A percentile compares a stretch with the other conserved stretches of the same genome.
Evolutionary conservation across 2,888 invertebrate genomes (phyloP).

Genomic region (Hypena proboscidalis): DNA sequence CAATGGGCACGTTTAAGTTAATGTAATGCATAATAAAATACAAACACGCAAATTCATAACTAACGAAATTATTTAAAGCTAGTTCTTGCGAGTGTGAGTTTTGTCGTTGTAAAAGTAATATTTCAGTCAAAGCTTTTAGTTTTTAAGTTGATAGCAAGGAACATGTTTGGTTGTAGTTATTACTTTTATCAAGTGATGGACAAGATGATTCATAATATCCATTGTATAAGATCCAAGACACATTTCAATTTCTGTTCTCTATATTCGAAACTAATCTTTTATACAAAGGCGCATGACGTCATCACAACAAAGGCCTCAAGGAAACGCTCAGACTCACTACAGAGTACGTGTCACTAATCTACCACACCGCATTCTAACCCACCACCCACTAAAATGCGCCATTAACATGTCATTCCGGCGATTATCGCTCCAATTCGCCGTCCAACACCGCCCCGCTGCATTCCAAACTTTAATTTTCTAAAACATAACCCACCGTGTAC

Average conservation of each 20-base stretch:
- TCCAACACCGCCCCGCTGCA: slow-evolving; percentile 26
- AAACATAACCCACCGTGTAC: slow-evolving; percentile 18
- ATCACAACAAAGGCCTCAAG: slow-evolving; percentile 28
- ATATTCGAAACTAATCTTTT: slow-evolving; percentile 20
- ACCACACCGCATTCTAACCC: slow-evolving; percentile 15
- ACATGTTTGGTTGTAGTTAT: no score
- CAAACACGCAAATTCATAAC: no score
- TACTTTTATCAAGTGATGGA: no score
- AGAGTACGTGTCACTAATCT: slow-evolving; percentile 32
- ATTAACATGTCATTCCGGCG: slow-evolving; percentile 27
- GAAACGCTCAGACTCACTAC: slow-evolving; percentile 19
- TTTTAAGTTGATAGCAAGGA: no score
- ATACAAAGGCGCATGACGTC: slow-evolving; percentile 12
- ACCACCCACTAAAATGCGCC: slow-evolving; percentile 3
- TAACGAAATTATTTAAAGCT: no score
- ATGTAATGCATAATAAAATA: no score
- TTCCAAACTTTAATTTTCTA: slow-evolving; percentile 14
- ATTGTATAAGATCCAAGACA: no score
- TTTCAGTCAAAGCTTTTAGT: no score
- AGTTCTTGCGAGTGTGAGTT: no score
- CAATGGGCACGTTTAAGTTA: no score
- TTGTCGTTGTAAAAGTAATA: no score
- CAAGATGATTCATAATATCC: no score
- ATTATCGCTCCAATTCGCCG: slow-evolving; percentile 19
- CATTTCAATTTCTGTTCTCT: slow-evolving; percentile 6